Evolutionary conservation across 1,140 invertebrate genomes (phyloP).

Genomic region (Atta cephalotes): DNA sequence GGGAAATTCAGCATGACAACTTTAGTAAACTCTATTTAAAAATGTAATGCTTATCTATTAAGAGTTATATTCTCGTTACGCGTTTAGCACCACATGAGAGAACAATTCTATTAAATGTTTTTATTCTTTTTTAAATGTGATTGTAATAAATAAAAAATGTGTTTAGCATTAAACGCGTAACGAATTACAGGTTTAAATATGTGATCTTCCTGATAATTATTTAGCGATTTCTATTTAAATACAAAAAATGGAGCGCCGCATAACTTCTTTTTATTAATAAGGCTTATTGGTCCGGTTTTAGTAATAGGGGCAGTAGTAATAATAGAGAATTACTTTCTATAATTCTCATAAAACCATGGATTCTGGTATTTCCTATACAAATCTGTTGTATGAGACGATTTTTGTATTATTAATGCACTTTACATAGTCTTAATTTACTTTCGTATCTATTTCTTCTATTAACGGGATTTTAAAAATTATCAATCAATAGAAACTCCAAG

Average conservation of each 20-base stretch:
- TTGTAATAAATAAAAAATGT: not conserved
- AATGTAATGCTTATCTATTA: slow-evolving; percentile 43
- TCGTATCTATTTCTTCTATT: slow-evolving; percentile 26
- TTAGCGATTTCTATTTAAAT: slow-evolving; percentile 73
- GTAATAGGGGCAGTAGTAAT: slow-evolving; percentile 65
- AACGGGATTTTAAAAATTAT: slow-evolving; percentile 26
- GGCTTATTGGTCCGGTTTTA: slow-evolving; percentile 78
- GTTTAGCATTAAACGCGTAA: slow-evolving; percentile 7
- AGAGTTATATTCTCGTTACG: slow-evolving; percentile 33
- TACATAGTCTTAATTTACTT: slow-evolving; percentile 46
- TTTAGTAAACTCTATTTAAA: slow-evolving; percentile 62
- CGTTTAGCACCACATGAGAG: not conserved
- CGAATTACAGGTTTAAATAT: slow-evolving; percentile 48
- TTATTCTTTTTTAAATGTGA: not conserved
- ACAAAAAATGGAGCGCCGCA: slow-evolving; percentile 58
- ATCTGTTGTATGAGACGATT: slow-evolving; percentile 27
- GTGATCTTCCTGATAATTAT: slow-evolving; percentile 63
- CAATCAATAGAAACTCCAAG: slow-evolving; percentile 26
- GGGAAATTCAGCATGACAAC: slow-evolving; percentile 46
- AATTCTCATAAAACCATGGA: slow-evolving; percentile 36
- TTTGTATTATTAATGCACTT: slow-evolving; percentile 50
- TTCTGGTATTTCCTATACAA: not conserved
- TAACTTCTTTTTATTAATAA: slow-evolving; percentile 66
- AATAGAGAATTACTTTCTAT: slow-evolving; percentile 29
- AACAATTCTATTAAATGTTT: slow-evolving; percentile 24